Base-by-base conservation (phyloP, 2,113 vertebrate species). In the Cyprinodon brontotheroides region DNA sequence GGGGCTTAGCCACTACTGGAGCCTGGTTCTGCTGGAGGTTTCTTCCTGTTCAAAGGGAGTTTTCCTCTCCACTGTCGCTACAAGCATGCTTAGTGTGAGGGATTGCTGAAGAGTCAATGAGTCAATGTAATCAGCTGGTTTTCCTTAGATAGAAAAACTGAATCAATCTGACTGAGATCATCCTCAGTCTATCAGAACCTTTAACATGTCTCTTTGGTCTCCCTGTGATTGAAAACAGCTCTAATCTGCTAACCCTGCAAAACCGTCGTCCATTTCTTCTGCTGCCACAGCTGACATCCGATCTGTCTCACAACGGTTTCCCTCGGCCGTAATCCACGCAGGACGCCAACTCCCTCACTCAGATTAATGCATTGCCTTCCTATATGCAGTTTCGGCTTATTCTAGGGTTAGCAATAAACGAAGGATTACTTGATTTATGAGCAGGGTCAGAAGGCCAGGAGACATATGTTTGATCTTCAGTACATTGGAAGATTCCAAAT, bases 191-290 rank as follows among this genome's bases (percentile, higher is more conserved):
- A 29, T 29, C 29, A 29, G 29, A 29, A 29, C 29, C 29, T 29
- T 29, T 29, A 29, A 29, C 29, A 29, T 80, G 74, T 67, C 74
- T 82, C 74, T 79, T 65, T 69, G 63, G 73, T 78, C 50, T 75
- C 72, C 45, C 37, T 79, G 40, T 81, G 86, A 83, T 79, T 86
- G 86, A 77, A 74, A 86, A 59, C 65, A 40, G 75, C 73, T 84
- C 74, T 78, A 85, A 80, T 78, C 82, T 17, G 65, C 63, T 79
- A 61, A 88, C 78, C 81, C 75, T 68, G 1, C 0, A 41, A 75
- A 79, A 62, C 71, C 13, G 0, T 61, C n/a, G 68, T 20, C 43
- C 1, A 41, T 17, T 60, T 15, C 50, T 38, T 3, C 62, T 0
- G 38, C 60, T 20, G 0, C 47, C 1, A 3, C 50, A 43, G 57